phyloP scores from a whole-genome alignment of 2,888 invertebrate genomes.

The Athalia rosae region DNA sequence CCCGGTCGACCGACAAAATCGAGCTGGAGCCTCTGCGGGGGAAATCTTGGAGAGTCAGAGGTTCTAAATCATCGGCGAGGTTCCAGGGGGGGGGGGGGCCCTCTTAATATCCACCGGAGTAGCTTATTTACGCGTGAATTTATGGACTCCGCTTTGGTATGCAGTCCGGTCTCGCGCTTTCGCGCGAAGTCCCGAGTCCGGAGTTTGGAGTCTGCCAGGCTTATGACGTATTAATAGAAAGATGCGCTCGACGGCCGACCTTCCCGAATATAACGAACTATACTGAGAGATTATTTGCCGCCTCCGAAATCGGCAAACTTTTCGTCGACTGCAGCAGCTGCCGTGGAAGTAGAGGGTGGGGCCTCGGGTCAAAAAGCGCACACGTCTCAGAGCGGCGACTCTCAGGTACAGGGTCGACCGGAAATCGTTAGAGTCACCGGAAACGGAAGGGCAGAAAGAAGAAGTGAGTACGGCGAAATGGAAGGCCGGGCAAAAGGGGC shows the following conservation, averaged over 20 bases:
- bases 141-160: conserved; percentile 26
- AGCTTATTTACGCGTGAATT: conserved; percentile 35
- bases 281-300: too few relatives aligned
- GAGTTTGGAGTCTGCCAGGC: not conserved
- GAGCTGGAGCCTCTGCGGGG: too few relatives aligned
- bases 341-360: too few relatives aligned
- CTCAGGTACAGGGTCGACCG: conserved; percentile 47
- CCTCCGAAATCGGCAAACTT: too few relatives aligned
- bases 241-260: conserved; percentile 9
- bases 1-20: not conserved
- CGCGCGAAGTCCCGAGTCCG: too few relatives aligned
- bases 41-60: not conserved
- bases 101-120: conserved; percentile 31
- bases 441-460: conserved; percentile 48
- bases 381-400: too few relatives aligned
- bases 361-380: too few relatives aligned
- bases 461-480: not conserved
- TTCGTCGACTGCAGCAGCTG: too few relatives aligned
- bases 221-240: conserved; percentile 8
- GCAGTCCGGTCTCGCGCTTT: conserved; percentile 28
- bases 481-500: conserved; percentile 11
- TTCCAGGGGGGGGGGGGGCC: too few relatives aligned
- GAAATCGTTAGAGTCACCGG: conserved; percentile 58
- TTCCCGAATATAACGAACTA: too few relatives aligned
- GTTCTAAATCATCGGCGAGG: conserved; percentile 39